Base-by-base conservation (phyloP, 2,113 vertebrate species). In the Montifringilla adamsi region DNA sequence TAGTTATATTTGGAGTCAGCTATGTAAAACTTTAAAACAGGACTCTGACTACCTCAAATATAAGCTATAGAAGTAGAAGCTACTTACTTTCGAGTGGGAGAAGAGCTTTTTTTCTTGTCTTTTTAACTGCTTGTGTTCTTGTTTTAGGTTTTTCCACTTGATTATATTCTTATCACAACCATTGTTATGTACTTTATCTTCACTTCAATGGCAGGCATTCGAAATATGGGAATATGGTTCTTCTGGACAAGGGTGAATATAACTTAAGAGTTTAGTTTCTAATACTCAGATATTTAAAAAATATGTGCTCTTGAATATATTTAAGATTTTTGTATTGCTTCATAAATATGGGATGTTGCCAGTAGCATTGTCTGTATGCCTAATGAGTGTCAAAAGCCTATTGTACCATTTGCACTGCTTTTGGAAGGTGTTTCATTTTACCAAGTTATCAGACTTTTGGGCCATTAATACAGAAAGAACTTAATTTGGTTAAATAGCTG, bases 201-300 rank as follows among this genome's bases (percentile, higher is more conserved):
- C 96, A 99, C 99, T 50, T 99, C 99, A 64, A 99, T 99, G 99
- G 99, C 99, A 27, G 99, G 99, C 47, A 99, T 99, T 95, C 98
- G 99, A 96, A 99, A 99, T 95, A 99, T 99, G 98, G 99, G 99
- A 69, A 99, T 99, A 98, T 99, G 99, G 99, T 99, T 99, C 98
- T 99, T 99, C 98, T 99, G 99, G 99, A 98, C 99, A 95, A 98
- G 99, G 98, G 99, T 99, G 98, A 98, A 85, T 97, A 43, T 77
- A 23, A 46, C 10, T 49, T 30, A 43, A 37, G 41, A 41, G 11
- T 30, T 84, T 17, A 18, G 9, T 46, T 80, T 28, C 13, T 59
- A 35, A 43, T 83, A 31, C 1, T 69, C 31, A 60, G 37, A 24
- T 91, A 9, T 73, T 63, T 56, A 52, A 63, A 10, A 63, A 67